A percentile compares a stretch with the other conserved stretches of the same genome.
Conservation (phyloP, 2,797 vertebrate genomes). For the Helarctos malayanus region DNA sequence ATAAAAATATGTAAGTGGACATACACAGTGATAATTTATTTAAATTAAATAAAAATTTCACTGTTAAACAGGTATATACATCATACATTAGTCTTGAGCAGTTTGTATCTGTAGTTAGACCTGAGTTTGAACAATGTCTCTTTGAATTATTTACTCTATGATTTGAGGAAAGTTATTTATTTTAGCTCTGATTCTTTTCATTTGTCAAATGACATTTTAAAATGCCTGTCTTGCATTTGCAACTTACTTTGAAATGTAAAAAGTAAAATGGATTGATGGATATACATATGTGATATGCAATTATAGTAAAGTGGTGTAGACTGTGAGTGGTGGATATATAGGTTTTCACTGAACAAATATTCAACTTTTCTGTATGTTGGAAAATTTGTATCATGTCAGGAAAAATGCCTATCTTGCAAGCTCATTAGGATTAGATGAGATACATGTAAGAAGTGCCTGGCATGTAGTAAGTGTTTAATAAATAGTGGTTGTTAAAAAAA, state of each 20-base stretch:
- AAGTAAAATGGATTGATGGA: background rate
- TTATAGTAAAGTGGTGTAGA: background rate
- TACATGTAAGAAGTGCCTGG: background rate
- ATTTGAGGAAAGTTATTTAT: conserved; percentile 24
- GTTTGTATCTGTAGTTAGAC: conserved; percentile 8
- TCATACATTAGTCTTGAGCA: background rate
- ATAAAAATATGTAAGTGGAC: background rate
- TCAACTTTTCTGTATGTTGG: conserved; percentile 10
- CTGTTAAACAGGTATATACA: conserved; percentile 9
- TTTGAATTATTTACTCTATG: background rate
- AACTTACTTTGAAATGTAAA: conserved; percentile 31
- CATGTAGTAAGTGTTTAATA: conserved; percentile 6
- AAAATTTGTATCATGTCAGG: conserved; percentile 9
- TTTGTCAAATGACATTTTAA: conserved; percentile 38
- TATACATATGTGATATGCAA: background rate
- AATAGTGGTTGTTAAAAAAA: background rate
- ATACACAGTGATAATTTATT: conserved; percentile 20
- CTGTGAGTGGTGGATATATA: background rate
- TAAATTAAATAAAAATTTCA: background rate
- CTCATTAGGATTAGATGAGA: background rate
- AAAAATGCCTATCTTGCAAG: conserved; percentile 9
- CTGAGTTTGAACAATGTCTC: background rate
- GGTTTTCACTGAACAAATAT: conserved; percentile 24
- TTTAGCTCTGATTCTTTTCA: conserved; percentile 37
- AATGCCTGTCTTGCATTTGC: conserved; percentile 1